Evolutionary conservation across 1,140 invertebrate genomes (phyloP).

Genomic region (Dendrolimus kikuchii): DNA sequence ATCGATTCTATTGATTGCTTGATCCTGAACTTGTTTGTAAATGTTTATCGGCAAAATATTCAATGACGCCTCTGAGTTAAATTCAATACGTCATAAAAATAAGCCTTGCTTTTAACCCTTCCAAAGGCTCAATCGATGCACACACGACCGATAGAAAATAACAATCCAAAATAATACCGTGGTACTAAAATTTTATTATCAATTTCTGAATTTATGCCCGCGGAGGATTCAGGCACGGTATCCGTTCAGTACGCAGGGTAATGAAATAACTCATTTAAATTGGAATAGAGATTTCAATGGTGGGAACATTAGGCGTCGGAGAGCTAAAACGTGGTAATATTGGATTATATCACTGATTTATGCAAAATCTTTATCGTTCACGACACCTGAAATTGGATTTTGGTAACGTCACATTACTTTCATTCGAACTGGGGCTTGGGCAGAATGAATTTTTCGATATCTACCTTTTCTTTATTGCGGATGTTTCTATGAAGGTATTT

Average conservation of each 20-base stretch:
- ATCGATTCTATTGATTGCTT: no score
- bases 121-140: neutral
- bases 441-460: conserved; percentile 19
- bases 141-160: conserved; percentile 22
- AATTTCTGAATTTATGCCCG: conserved; percentile 58
- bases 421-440: conserved; percentile 10
- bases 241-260: conserved; percentile 44
- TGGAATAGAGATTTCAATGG: conserved; percentile 68
- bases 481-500: neutral
- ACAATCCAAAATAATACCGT: conserved; percentile 31
- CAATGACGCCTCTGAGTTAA: no score
- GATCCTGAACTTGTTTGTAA: no score
- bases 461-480: conserved; percentile 2
- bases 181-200: conserved; percentile 61
- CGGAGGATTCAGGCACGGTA: conserved; percentile 31
- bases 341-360: conserved; percentile 70
- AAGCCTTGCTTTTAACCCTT: no score
- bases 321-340: conserved; percentile 59
- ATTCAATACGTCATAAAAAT: no score
- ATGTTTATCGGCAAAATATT: no score
- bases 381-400: conserved; percentile 65
- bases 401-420: conserved; percentile 46
- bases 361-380: conserved; percentile 66
- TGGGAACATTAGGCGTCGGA: conserved; percentile 52
- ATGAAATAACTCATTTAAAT: conserved; percentile 70